Evolutionary conservation across 2,113 vertebrate genomes (phyloP).

Genomic region (Ptilorrhoa leucosticta): DNA sequence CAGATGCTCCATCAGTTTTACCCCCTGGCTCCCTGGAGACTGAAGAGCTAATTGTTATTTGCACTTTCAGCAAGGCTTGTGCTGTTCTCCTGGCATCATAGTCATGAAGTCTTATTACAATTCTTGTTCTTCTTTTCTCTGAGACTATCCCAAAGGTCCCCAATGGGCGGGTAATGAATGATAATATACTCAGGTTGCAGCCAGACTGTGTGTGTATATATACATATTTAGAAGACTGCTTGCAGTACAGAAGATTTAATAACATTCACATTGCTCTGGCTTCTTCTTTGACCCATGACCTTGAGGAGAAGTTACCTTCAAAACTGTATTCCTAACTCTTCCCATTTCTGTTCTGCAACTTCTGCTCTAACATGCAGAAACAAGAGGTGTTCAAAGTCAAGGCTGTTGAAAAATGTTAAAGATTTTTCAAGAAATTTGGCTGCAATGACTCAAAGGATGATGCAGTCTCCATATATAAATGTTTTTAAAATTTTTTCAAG

Average conservation of each 20-base stretch:
- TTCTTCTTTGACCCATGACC: background rate
- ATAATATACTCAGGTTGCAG: conserved; percentile 9
- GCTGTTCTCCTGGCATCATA: background rate
- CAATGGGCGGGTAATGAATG: background rate
- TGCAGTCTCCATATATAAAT: background rate
- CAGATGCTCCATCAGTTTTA: background rate
- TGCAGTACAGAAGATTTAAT: background rate
- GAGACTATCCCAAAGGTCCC: background rate
- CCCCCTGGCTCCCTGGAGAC: background rate
- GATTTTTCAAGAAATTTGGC: background rate
- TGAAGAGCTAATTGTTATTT: conserved; percentile 47
- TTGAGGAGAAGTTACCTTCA: background rate
- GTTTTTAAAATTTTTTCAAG: background rate
- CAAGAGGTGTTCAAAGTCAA: background rate
- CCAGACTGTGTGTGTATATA: background rate
- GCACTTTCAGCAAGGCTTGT: conserved; percentile 16
- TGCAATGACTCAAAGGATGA: background rate
- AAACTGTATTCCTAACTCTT: background rate
- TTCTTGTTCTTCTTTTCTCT: background rate
- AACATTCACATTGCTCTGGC: background rate
- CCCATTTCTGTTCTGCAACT: background rate
- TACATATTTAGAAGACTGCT: conserved; percentile 18
- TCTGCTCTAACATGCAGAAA: background rate
- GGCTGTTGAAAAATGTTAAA: background rate
- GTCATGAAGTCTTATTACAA: background rate